Base-by-base conservation (phyloP, 2,113 vertebrate species). In the Desmodus rotundus region DNA sequence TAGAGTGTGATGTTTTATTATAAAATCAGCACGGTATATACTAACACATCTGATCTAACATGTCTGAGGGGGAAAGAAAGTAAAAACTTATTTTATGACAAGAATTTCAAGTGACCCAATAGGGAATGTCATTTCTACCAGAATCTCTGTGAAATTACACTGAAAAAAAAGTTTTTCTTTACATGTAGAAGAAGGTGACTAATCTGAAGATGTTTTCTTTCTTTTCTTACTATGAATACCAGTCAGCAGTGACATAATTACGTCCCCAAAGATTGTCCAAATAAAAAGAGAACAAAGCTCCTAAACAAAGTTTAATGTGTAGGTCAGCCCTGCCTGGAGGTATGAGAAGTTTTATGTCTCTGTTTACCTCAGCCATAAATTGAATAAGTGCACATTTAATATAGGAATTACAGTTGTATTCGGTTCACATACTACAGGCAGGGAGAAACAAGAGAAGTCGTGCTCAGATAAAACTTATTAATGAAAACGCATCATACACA, bases 291-390 rank as follows among this genome's bases (percentile, higher is more conserved):
- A 97, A 96, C 93, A 97, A 97, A 94, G 89, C 91, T 91, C 45
- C 83, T 86, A 87, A 89, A 86, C 89, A 91, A 95, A 97, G 96
- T 97, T 94, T 94, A 97, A n/a, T 36, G 89, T 63, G 0, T 78
- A 96, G 83, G 68, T 96, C 83, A 97, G 87, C 93, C 96, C 68
- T 77, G 96, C 95, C 96, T 89, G 41, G 74, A 97, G 97, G 77
- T 81, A 94, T 76, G n/a, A 95, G 83, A 92, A 93, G 97, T 96
- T 97, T 98, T 97, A 97, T 94, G 91, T 96, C 97, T 97, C 94
- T 96, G 96, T 97, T 97, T 97, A 97, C 52, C 28, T 54, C 70
- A 88, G 43, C 91, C 94, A 67, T 94, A 73, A 90, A 95, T 97
- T 96, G 94, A 97, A 93, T 97, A 96, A 93, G 97, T 96, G 83